Base-by-base conservation (phyloP, 2,797 vertebrate genomes). In the Acipenser transmontanus region DNA sequence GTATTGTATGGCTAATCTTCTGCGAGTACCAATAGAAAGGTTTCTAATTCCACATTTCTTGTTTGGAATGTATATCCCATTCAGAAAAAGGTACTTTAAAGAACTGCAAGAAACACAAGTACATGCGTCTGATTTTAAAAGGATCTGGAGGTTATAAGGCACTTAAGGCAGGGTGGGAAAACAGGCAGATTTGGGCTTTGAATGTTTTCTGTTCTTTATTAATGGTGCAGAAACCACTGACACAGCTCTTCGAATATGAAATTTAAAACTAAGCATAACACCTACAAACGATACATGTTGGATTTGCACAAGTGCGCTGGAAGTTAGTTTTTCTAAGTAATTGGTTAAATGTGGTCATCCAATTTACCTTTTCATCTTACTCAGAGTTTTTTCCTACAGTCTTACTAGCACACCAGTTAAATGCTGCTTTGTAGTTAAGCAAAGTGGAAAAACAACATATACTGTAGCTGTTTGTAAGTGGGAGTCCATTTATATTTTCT, bases 321-420 rank as follows among this genome's bases (percentile, higher is more conserved):
- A 49, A 74, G 79, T 71, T 71, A 77, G 82, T 83, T 79, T 81
- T 84, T 82, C 78, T 76, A 76, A 77, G 79, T 89, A 87, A 91
- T 89, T 86, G 85, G 82, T 85, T 85, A 84, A 90, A 89, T 75
- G 78, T 90, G 87, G 85, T 90, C 87, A 90, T 85, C 80, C 83
- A 88, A 88, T 88, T 87, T 87, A 76, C 69, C 67, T 63, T 71
- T 69, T 70, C 76, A 73, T 72, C 75, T 77, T 82, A 34, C 34
- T 82, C 34, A 12, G 13, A n/a, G 12, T 57, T n/a, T 50, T 76
- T 73, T 79, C 68, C 67, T 50, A 66, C 69, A 66, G 70, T 76
- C 71, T 68, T 66, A 64, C 63, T 80, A 80, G 79, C 72, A 72
- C 73, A 74, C 72, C 78, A 71, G 82, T 78, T 71, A 71, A 79